Base-by-base conservation (phyloP, 2,797 vertebrate genomes). In the Smutsia gigantea region DNA sequence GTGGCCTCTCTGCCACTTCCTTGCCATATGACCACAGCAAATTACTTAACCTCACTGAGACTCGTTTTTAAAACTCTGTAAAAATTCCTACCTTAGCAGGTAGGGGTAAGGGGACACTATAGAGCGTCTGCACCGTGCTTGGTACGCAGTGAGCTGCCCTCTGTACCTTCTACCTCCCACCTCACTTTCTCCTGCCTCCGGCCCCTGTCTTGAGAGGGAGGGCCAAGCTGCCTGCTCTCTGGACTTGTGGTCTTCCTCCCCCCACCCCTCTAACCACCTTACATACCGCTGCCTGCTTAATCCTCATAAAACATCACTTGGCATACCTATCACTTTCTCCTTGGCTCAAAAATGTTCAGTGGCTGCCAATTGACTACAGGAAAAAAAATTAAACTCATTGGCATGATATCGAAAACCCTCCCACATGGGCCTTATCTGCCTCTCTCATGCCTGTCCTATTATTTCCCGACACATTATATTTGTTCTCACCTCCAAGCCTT, bases 251-350 rank as follows among this genome's bases (percentile, higher is more conserved):
- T 13, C 42, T 19, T 53, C 63, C 27, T 57, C 51, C 29, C 25
- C 37, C 21, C 3, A 10, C 2, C 1, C 63, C 14, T 18, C 63
- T 57, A 4, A 31, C 5, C 55, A 0, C 13, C n/a, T 6, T 23
- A 0, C 7, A 3, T 5, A 1, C 19, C 13, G n/a, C 68, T 39
- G 55, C 21, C 82, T 6, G 46, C 6, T 29, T 66, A 19, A 10
- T 29, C 51, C n/a, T 53, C 59, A 57, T 46, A 29, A 25, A n/a
- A 64, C 23, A 19, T n/a, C 42, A 34, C 46, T 31, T 29, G 71
- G 29, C 34, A 19, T 1, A 5, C 12, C 18, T 23, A 17, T 37
- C 46, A 23, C 37, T 81, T 74, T 95, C 79, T 78, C 53, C 14
- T 63, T 42, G 19, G 68, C 42, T 37, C 87, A 63, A 5, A 84